A percentile compares a stretch with the other conserved stretches of the same genome.
Conservation (phyloP, 2,888 invertebrate genomes). For the Ophion ventricosus region DNA sequence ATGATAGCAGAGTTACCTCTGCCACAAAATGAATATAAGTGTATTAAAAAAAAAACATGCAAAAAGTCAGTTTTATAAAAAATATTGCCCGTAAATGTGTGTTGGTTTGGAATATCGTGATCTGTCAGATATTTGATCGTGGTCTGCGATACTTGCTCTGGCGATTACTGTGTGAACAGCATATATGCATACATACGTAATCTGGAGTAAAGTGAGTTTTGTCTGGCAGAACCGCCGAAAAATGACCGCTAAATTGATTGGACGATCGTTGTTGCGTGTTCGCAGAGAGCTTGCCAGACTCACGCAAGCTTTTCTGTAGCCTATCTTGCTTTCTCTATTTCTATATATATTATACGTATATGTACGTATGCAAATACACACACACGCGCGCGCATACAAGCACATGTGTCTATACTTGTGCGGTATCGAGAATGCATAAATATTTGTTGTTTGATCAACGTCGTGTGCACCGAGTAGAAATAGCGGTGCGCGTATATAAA, state of each 20-base stretch:
- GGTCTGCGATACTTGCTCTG: slow-evolving; percentile 30
- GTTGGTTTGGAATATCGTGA: slow-evolving; percentile 43
- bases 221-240: slow-evolving; percentile 59
- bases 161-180: slow-evolving; percentile 14
- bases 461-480: slow-evolving; percentile 61
- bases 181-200: slow-evolving; percentile 24
- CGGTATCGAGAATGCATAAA: slow-evolving; percentile 77
- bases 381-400: not conserved
- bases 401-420: slow-evolving; percentile 39
- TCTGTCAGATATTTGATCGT: slow-evolving; percentile 48
- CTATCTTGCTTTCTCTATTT: slow-evolving; percentile 25
- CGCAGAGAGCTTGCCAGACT: slow-evolving; percentile 41
- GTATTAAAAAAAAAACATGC: not conserved
- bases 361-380: not conserved
- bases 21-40: not conserved
- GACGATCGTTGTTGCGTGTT: slow-evolving; percentile 69
- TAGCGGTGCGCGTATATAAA: slow-evolving; percentile 69
- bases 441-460: slow-evolving; percentile 74
- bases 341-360: not conserved
- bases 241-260: slow-evolving; percentile 74
- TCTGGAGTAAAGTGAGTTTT: slow-evolving; percentile 56
- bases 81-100: not conserved
- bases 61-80: not conserved
- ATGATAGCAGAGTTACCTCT: not conserved
- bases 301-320: slow-evolving; percentile 38